phyloP scores from a whole-genome alignment of 2,888 invertebrate genomes.

The Parthenolecanium corni region DNA sequence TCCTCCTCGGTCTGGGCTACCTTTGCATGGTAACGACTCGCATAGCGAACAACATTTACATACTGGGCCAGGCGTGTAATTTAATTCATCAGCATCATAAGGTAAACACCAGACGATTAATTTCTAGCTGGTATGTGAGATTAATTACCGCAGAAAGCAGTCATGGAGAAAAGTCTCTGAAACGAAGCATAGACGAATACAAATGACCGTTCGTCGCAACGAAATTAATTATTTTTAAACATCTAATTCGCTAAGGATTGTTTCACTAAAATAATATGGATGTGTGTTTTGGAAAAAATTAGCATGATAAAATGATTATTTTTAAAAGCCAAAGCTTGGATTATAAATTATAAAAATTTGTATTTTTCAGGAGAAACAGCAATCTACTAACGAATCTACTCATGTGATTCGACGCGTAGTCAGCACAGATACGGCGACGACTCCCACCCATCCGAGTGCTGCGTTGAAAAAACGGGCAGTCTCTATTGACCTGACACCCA shows the following conservation, averaged over 20 bases:
- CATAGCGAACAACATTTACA: conserved; percentile 73
- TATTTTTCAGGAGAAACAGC: conserved; percentile 20
- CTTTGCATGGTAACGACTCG: conserved; percentile 61
- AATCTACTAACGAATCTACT: background rate
- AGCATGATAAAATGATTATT: too few relatives aligned
- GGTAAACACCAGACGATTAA: conserved; percentile 25
- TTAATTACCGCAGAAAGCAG: too few relatives aligned
- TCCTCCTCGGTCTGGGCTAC: conserved; percentile 62
- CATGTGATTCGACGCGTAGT: conserved; percentile 6
- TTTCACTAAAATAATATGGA: too few relatives aligned
- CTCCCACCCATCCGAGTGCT: conserved; percentile 24
- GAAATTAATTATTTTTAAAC: too few relatives aligned
- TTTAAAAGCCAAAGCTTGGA: too few relatives aligned
- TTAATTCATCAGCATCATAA: conserved; percentile 59
- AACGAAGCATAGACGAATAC: too few relatives aligned
- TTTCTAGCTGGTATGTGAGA: background rate
- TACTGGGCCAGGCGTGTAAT: conserved; percentile 82
- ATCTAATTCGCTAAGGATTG: too few relatives aligned
- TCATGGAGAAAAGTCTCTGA: too few relatives aligned
- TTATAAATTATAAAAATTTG: too few relatives aligned
- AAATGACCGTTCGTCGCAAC: too few relatives aligned
- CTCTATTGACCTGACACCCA: conserved; percentile 14
- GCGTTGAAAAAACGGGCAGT: conserved; percentile 15
- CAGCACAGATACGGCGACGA: conserved; percentile 23
- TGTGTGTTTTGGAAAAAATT: too few relatives aligned